A percentile compares a stretch with the other conserved stretches of the same genome.
These are phyloP conservation scores for Nicator chloris DNA, from an alignment of 2,113 vertebrate species.

Conservation along the genomic window DNA sequence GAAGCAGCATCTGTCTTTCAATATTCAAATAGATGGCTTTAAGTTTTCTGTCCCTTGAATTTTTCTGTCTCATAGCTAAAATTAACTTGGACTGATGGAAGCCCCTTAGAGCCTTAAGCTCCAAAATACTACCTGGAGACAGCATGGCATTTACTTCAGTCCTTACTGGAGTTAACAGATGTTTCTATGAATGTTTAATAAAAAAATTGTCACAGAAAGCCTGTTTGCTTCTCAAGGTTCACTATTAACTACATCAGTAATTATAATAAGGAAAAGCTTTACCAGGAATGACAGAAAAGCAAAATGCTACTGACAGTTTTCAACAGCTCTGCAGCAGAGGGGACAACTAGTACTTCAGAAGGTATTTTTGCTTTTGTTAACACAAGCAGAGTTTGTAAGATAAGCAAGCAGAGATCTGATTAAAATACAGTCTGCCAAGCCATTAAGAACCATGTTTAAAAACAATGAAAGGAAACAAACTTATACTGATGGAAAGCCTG, in stretches of 20 bases:
- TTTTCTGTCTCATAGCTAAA: not conserved
- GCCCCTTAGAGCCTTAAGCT: not conserved
- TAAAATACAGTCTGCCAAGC: not conserved
- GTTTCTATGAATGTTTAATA: not conserved
- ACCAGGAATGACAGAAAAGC: not conserved
- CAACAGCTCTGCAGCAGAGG: not conserved
- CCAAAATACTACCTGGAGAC: not conserved
- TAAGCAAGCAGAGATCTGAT: not conserved
- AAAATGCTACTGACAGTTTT: not conserved
- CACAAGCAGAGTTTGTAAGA: not conserved
- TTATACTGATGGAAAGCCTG: not conserved
- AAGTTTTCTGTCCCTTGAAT: not conserved
- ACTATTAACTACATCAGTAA: not conserved
- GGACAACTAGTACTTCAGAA: not conserved
- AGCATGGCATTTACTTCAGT: not conserved
- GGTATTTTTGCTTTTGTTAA: not conserved
- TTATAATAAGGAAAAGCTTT: not conserved
- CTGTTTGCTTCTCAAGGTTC: not conserved
- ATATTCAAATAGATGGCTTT: not conserved
- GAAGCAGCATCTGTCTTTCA: not conserved
- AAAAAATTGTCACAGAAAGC: not conserved
- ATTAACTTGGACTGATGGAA: not conserved
- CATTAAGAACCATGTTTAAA: not conserved
- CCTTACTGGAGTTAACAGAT: not conserved
- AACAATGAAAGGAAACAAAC: not conserved